phyloP scores from a whole-genome alignment of 2,797 vertebrate genomes.

The Myioborus melanocephalus region DNA sequence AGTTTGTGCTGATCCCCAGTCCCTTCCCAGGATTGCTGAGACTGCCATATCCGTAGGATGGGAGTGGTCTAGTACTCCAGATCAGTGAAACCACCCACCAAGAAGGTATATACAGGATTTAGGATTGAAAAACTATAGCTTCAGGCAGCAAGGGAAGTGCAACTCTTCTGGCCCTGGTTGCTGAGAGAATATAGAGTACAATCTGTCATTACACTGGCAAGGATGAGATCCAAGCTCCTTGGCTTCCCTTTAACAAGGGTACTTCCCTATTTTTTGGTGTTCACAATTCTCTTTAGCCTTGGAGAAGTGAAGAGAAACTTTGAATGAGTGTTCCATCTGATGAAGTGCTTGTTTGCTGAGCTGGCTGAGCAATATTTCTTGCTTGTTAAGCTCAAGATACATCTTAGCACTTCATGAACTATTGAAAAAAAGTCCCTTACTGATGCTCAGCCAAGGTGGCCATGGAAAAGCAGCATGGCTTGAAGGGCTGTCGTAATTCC shows the following conservation, averaged over 20 bases:
- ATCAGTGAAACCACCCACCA: background rate
- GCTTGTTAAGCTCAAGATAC: background rate
- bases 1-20: background rate
- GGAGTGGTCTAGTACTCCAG: background rate
- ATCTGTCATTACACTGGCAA: background rate
- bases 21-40: background rate
- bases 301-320: background rate
- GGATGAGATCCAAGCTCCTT: background rate
- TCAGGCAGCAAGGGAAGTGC: background rate
- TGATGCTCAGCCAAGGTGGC: background rate
- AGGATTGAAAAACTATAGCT: background rate
- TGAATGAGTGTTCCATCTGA: background rate
- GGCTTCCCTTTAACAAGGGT: background rate
- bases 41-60: background rate
- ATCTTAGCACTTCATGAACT: constrained; percentile 14
- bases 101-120: background rate
- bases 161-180: background rate
- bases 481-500: background rate
- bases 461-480: background rate
- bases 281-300: background rate
- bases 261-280: background rate
- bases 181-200: background rate
- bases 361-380: background rate
- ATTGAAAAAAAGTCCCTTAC: constrained; percentile 25
- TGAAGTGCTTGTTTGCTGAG: background rate